These are phyloP conservation scores for Xiphophorus maculatus DNA, from an alignment of 2,113 vertebrate genomes.

Conservation along the genomic window DNA sequence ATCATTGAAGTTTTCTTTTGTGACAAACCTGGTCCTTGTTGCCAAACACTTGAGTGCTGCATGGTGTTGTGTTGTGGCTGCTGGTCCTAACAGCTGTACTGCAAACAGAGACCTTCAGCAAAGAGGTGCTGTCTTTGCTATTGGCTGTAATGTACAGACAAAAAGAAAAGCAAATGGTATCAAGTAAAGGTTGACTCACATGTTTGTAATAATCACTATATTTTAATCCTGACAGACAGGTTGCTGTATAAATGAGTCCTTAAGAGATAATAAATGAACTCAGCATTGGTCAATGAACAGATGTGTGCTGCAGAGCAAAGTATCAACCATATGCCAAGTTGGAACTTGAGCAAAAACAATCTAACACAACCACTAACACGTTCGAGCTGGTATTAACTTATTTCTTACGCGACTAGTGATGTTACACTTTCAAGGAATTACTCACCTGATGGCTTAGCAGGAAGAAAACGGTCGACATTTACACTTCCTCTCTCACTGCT, in stretches of 20 bases:
- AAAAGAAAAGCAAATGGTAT: conserved; percentile 11
- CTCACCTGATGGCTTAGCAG: conserved; percentile 62
- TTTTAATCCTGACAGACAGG: background rate
- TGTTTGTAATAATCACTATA: background rate
- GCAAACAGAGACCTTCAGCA: conserved; percentile 79
- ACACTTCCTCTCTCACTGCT: conserved; percentile 63
- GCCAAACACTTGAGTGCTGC: conserved; percentile 11
- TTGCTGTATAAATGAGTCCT: background rate
- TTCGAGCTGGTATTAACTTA: background rate
- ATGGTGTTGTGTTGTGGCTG: conserved; percentile 8
- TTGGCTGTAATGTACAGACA: conserved; percentile 66
- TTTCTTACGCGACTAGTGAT: background rate
- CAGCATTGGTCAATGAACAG: background rate
- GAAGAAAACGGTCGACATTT: conserved; percentile 31
- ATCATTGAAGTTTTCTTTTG: background rate
- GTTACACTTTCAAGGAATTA: conserved; percentile 4
- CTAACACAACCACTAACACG: background rate
- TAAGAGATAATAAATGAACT: background rate
- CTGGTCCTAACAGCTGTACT: conserved; percentile 55
- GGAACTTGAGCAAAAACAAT: background rate
- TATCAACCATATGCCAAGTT: background rate
- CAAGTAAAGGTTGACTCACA: background rate
- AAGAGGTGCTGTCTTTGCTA: conserved; percentile 78
- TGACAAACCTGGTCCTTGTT: conserved; percentile 52
- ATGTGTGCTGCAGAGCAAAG: background rate